A percentile compares a stretch with the other conserved stretches of the same genome.
Evolutionary conservation across 2,888 invertebrate genomes (phyloP).

Genomic region (Cotesia congregata): DNA sequence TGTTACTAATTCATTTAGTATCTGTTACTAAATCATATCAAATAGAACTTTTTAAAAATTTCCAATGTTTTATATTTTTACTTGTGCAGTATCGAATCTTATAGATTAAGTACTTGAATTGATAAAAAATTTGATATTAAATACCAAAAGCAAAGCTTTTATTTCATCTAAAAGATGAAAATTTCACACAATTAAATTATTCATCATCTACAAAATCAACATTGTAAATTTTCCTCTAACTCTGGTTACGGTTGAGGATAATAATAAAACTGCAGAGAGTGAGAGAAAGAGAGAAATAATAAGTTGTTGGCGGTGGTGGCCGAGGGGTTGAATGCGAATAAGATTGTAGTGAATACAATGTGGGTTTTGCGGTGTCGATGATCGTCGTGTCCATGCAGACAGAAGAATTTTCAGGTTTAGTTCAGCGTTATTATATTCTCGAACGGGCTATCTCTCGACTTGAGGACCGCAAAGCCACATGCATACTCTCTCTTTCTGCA

Average conservation of each 20-base stretch:
- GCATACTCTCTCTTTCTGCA: slow-evolving; percentile 18
- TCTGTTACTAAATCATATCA: too few species aligned
- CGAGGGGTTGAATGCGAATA: slow-evolving; percentile 16
- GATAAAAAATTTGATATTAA: slow-evolving; percentile 4
- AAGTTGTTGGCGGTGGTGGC: background rate
- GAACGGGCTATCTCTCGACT: slow-evolving; percentile 31
- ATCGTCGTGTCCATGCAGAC: slow-evolving; percentile 24
- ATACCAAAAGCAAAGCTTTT: background rate
- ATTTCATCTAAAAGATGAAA: background rate
- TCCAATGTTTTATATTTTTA: too few species aligned
- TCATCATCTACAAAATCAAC: background rate
- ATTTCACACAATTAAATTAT: background rate
- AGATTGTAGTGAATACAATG: slow-evolving; percentile 32
- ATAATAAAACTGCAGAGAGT: background rate
- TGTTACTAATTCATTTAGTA: too few species aligned
- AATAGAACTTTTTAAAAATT: too few species aligned
- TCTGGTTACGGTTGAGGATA: background rate
- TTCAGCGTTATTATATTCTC: slow-evolving; percentile 32
- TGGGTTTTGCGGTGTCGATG: slow-evolving; percentile 40
- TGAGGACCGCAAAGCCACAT: slow-evolving; percentile 27
- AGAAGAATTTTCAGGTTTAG: slow-evolving; percentile 28
- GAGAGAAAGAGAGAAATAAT: background rate
- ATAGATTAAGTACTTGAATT: too few species aligned
- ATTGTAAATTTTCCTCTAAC: background rate
- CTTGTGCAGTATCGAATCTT: too few species aligned